Conservation (phyloP, 2,888 invertebrate genomes). For the Pyrochroa serraticornis region DNA sequence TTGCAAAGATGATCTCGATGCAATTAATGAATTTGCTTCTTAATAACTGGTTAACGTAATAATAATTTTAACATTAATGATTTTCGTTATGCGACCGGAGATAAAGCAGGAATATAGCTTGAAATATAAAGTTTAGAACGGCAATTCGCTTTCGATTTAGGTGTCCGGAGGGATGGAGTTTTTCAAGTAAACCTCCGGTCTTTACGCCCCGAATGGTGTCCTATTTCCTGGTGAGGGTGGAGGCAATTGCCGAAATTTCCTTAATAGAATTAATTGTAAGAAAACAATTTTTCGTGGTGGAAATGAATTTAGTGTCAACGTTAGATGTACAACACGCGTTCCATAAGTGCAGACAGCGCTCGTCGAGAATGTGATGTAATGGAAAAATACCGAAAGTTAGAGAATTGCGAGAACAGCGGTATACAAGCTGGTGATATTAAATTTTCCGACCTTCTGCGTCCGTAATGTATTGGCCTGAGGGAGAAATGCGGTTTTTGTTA, state of each 20-base stretch:
- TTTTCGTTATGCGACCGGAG: too few relatives aligned
- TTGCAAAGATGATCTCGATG: too few relatives aligned
- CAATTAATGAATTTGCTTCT: too few relatives aligned
- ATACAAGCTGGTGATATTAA: constrained; percentile 58
- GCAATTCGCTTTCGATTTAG: too few relatives aligned
- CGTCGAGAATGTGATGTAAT: constrained; percentile 56
- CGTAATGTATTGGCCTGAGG: constrained; percentile 56
- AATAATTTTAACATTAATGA: too few relatives aligned
- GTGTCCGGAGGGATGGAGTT: too few relatives aligned
- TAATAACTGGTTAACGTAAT: too few relatives aligned
- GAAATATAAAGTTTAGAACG: too few relatives aligned
- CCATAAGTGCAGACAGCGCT: constrained; percentile 49
- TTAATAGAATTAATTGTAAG: constrained; percentile 22
- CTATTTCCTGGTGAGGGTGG: neutral
- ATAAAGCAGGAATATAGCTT: too few relatives aligned
- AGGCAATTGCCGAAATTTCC: constrained; percentile 8
- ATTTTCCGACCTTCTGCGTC: constrained; percentile 59
- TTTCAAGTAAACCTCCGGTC: too few relatives aligned
- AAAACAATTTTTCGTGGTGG: constrained; percentile 17
- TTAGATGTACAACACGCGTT: constrained; percentile 48
- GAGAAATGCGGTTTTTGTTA: constrained; percentile 55
- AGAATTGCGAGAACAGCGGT: constrained; percentile 54
- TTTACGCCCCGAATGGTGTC: too few relatives aligned
- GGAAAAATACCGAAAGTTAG: constrained; percentile 58
- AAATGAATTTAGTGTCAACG: constrained; percentile 17